Evolutionary conservation across 2,113 vertebrate genomes (phyloP), one percentile per base, ranked within the genome.

Genomic region (Beaufortia kweichowensis): DNA sequence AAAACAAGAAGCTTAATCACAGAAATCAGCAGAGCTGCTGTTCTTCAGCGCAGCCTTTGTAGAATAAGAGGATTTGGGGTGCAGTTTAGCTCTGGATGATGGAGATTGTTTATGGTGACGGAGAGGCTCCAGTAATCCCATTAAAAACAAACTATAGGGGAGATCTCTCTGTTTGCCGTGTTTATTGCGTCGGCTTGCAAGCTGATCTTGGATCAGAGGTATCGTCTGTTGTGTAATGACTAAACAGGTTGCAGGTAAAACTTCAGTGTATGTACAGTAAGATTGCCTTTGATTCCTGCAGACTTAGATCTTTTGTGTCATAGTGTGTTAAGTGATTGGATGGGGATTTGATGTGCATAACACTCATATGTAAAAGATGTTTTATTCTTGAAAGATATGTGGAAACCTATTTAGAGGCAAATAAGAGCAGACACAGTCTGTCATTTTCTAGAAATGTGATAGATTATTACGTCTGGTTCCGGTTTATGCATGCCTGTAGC

Each of bases 1-100:
- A 79, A 79, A 73, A 50, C 10, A 35, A 57, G 69, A 64, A 67
- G 28, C 59, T 80, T 70, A 80, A 83, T 83, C 82, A 77, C 33
- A 67, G 62, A 74, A 57, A 83, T 74, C 78, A 78, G 57, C 64
- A 66, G 57, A 77, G 64, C 78, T 70, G 59, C 10, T 60, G 61
- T 56, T 75, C 75, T 31, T 28, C 24, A 48, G 41, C 12, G 75
- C 41, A 12, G 59, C 62, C 57, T 78, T 75, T 75, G 64, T 75
- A 70, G 59, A 79, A 71, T 43, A 59, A 64, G 57, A 70, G 82
- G 78, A 80, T 83, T 83, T 83, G 50, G 50, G 56, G 46, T 35
- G 57, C 59, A 75, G 67, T 80, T 83, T 33, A 69, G 53, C 64
- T 64, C 64, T 65, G 78, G 63, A 77, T 80, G 78, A 79, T 39